These are phyloP conservation scores for Podiceps cristatus DNA, from an alignment of 2,113 vertebrate genomes.

Conservation along the genomic window DNA sequence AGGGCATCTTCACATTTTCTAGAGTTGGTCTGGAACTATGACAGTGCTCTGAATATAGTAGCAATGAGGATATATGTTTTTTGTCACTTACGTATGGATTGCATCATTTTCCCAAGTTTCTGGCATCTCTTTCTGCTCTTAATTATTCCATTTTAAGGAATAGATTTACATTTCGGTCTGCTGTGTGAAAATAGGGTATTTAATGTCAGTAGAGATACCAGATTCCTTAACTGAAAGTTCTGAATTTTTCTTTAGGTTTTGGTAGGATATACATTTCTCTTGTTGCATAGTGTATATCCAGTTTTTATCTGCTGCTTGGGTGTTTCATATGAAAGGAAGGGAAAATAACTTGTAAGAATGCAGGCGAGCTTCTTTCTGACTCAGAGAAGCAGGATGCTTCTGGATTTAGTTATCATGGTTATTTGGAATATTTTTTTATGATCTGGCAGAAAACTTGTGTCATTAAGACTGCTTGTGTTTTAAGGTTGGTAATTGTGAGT, in stretches of 20 bases:
- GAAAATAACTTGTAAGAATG: not conserved
- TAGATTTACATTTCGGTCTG: not conserved
- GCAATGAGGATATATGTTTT: not conserved
- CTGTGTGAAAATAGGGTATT: not conserved
- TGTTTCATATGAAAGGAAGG: not conserved
- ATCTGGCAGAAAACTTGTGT: not conserved
- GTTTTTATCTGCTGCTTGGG: not conserved
- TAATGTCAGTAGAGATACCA: not conserved
- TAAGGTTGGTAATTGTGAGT: not conserved
- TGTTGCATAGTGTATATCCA: not conserved
- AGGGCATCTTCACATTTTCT: not conserved
- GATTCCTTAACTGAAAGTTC: not conserved
- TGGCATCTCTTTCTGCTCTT: not conserved
- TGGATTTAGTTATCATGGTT: not conserved
- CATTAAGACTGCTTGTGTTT: not conserved
- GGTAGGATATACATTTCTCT: fast-evolving
- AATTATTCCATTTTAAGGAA: not conserved
- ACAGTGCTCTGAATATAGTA: not conserved
- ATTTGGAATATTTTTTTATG: not conserved
- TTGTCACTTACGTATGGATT: not conserved
- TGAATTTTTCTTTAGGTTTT: not conserved
- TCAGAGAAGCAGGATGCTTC: not conserved
- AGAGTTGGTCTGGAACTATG: not conserved
- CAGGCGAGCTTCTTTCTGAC: not conserved
- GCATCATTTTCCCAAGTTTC: not conserved